Percentiles rank a stretch among this genome's conserved stretches.
phyloP scores from a whole-genome alignment of 2,797 vertebrate genomes.

The Fistularia commersonii region DNA sequence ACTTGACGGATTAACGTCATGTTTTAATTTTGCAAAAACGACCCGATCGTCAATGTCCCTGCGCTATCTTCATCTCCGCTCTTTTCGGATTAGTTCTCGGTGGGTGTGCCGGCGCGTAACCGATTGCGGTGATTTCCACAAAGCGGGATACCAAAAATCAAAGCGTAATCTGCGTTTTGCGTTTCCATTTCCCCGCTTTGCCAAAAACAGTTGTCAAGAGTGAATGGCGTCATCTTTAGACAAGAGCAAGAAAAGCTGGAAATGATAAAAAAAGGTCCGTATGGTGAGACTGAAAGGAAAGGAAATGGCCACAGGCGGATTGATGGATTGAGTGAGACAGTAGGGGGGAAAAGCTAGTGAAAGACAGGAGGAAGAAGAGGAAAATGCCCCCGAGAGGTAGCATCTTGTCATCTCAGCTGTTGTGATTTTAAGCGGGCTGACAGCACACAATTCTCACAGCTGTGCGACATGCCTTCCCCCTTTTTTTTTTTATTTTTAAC shows the following conservation, averaged over 20 bases:
- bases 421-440: conserved; percentile 77
- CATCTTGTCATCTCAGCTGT: conserved; percentile 84
- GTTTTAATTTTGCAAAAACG: conserved; percentile 19
- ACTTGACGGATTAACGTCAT: conserved; percentile 18
- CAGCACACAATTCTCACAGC: conserved; percentile 80
- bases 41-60: too few species aligned
- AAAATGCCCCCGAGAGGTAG: conserved; percentile 35
- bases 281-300: conserved; percentile 12
- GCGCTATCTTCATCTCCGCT: too few species aligned
- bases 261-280: conserved; percentile 22
- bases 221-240: conserved; percentile 65
- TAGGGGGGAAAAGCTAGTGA: conserved; percentile 16
- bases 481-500: conserved; percentile 78
- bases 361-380: conserved; percentile 16
- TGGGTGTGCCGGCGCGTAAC: too few species aligned
- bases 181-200: conserved; percentile 42
- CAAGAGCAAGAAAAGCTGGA: conserved; percentile 1
- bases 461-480: conserved; percentile 74
- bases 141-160: conserved; percentile 26
- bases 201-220: conserved; percentile 43
- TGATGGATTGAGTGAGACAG: conserved; percentile 16
- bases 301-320: conserved; percentile 10
- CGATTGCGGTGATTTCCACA: not conserved
- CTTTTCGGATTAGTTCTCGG: too few species aligned
- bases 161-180: conserved; percentile 27